Evolutionary conservation across 1,140 invertebrate genomes (phyloP).

Genomic region (Lepidurus arcticus): DNA sequence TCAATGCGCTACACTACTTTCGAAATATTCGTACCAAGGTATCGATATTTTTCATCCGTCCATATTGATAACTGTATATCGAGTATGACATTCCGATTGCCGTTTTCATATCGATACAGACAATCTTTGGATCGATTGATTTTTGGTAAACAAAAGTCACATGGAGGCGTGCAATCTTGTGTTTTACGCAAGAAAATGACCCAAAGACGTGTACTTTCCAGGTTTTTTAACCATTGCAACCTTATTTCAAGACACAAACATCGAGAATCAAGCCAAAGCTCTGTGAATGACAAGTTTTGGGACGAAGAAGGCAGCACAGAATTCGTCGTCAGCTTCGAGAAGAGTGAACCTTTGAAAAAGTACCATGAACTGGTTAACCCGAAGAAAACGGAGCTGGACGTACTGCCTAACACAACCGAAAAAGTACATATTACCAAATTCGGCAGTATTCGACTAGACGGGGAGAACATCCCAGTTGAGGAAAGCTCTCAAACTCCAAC

Average conservation of each 20-base stretch:
- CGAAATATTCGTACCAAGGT: not conserved
- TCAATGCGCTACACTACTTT: not conserved
- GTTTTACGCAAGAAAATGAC: not conserved
- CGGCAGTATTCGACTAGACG: constrained; percentile 29
- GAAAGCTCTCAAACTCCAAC: not conserved
- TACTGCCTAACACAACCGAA: not conserved
- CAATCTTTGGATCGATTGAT: not conserved
- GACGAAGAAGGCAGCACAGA: constrained; percentile 26
- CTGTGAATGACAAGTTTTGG: constrained; percentile 22
- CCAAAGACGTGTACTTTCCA: not conserved
- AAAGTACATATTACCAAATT: constrained; percentile 29
- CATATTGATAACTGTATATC: too few relatives aligned
- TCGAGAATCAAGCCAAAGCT: not conserved
- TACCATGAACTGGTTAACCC: not conserved
- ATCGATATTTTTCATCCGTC: too few relatives aligned
- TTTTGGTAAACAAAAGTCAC: not conserved
- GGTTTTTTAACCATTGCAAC: not conserved
- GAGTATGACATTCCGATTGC: too few relatives aligned
- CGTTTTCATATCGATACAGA: not conserved
- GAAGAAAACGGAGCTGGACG: not conserved
- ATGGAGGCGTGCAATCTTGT: not conserved
- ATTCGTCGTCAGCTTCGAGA: not conserved
- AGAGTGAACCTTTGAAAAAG: constrained; percentile 23
- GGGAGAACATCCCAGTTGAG: constrained; percentile 25
- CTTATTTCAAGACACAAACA: not conserved